A percentile compares a stretch with the other conserved stretches of the same genome.
These are phyloP conservation scores for Eupithecia tripunctaria DNA, from an alignment of 2,888 invertebrate species.

Conservation along the genomic window DNA sequence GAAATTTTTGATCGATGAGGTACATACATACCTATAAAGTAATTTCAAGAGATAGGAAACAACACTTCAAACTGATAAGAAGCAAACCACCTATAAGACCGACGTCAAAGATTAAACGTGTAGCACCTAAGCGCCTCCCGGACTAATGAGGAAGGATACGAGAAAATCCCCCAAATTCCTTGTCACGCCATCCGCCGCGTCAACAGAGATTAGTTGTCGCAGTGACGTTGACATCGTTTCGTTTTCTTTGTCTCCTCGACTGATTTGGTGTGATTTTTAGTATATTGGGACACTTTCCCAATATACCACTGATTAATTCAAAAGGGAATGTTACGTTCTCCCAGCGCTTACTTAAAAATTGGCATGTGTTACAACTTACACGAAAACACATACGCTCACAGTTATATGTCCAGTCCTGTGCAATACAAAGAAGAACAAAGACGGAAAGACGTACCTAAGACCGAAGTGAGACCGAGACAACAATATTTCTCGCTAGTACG, in stretches of 20 bases:
- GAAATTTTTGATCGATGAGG: too few relatives aligned
- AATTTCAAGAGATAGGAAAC: background rate
- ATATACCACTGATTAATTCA: too few relatives aligned
- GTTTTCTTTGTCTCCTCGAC: background rate
- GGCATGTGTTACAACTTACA: too few relatives aligned
- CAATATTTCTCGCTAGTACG: too few relatives aligned
- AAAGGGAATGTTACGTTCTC: too few relatives aligned
- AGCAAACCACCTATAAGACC: background rate
- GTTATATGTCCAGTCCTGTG: too few relatives aligned
- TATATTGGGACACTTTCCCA: background rate
- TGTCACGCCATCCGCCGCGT: conserved; percentile 58
- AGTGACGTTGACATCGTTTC: conserved; percentile 6
- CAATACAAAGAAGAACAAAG: too few relatives aligned
- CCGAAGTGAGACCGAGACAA: too few relatives aligned
- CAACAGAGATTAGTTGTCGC: conserved; percentile 58
- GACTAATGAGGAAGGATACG: conserved; percentile 57
- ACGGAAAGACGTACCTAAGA: too few relatives aligned
- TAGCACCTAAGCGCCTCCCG: conserved; percentile 4
- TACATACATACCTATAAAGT: too few relatives aligned
- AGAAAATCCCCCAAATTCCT: conserved; percentile 57
- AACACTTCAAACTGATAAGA: background rate
- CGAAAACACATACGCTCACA: too few relatives aligned
- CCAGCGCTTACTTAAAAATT: too few relatives aligned
- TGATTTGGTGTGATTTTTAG: conserved; percentile 8
- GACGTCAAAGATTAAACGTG: background rate